A percentile compares a stretch with the other conserved stretches of the same genome.
Conservation (phyloP, 2,888 invertebrate genomes). For the Aphodius sticticus region DNA sequence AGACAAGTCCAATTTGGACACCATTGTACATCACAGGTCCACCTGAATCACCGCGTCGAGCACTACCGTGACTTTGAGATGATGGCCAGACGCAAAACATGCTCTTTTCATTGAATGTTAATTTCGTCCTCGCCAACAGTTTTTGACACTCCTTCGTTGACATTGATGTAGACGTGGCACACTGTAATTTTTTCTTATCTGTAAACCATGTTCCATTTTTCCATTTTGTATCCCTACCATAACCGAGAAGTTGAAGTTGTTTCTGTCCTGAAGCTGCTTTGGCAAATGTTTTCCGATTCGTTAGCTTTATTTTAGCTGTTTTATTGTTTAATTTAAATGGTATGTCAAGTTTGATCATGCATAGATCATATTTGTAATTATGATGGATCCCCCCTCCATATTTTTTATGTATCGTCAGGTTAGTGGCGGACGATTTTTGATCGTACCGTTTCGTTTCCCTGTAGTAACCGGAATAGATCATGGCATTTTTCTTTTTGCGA, state of each 20-base stretch:
- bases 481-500: neutral
- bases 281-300: neutral
- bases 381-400: neutral
- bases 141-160: too few species aligned
- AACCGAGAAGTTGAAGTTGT: constrained; percentile 4
- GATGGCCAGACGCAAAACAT: constrained; percentile 6
- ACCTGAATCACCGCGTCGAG: constrained; percentile 7
- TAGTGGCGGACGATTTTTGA: neutral
- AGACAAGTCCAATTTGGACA: constrained; percentile 14
- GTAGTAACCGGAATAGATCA: neutral
- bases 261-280: neutral
- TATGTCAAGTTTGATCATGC: neutral
- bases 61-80: neutral
- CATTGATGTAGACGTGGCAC: neutral
- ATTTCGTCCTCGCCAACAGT: neutral
- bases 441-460: neutral
- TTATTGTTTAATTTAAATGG: neutral
- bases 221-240: neutral
- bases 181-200: constrained; percentile 4
- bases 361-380: neutral
- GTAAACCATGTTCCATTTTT: neutral
- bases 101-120: neutral
- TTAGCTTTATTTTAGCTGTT: neutral
- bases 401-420: neutral
- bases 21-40: constrained; percentile 13